These are phyloP conservation scores for Philhelius pedissequus DNA, from an alignment of 2,888 invertebrate genomes.

Conservation along the genomic window DNA sequence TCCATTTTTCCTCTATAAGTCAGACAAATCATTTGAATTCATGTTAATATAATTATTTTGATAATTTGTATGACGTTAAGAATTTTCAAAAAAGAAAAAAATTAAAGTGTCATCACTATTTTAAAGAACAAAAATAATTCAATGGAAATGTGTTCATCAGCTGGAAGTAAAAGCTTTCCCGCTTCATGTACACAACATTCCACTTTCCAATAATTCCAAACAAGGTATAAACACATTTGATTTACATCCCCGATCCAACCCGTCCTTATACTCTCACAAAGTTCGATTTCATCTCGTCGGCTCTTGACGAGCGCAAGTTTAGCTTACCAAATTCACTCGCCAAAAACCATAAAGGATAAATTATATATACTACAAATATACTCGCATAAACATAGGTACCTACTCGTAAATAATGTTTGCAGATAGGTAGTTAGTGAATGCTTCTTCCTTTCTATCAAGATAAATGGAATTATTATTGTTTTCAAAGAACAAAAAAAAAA, in stretches of 20 bases:
- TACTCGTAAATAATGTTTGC: background rate
- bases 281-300: background rate
- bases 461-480: slow-evolving; percentile 27
- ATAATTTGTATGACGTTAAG: too few relatives aligned
- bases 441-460: slow-evolving; percentile 20
- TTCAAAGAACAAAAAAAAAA: slow-evolving; percentile 15
- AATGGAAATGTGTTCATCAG: background rate
- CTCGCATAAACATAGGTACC: background rate
- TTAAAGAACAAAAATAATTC: background rate
- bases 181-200: slow-evolving; percentile 44
- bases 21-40: too few relatives aligned
- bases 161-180: slow-evolving; percentile 32
- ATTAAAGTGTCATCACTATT: slow-evolving; percentile 6
- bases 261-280: background rate
- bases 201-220: slow-evolving; percentile 9
- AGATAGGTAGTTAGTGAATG: background rate
- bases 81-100: background rate
- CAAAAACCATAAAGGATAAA: slow-evolving; percentile 4
- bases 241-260: background rate
- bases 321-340: background rate
- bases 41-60: too few relatives aligned
- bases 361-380: too few relatives aligned
- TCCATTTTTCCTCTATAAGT: too few relatives aligned
- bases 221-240: slow-evolving; percentile 42
- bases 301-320: background rate